A percentile compares a stretch with the other conserved stretches of the same genome.
Evolutionary conservation across 1,140 invertebrate species (phyloP).

Genomic region (Psilanteris sp.): DNA sequence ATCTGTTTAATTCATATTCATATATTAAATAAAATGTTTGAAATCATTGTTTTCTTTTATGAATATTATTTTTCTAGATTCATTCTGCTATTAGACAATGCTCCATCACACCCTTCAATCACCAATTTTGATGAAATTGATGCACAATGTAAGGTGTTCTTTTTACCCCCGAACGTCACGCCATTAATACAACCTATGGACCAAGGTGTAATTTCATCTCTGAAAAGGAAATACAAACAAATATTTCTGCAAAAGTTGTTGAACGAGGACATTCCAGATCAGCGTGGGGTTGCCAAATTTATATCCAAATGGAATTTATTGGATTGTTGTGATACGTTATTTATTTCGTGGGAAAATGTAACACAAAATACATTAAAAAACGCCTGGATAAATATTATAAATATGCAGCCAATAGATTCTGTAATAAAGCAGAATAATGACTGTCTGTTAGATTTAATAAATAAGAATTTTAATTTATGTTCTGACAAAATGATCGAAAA

Average conservation of each 20-base stretch:
- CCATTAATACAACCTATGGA: slow-evolving; percentile 77
- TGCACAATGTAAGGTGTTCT: slow-evolving; percentile 70
- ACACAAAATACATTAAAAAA: too few relatives aligned
- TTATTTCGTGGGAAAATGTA: too few relatives aligned
- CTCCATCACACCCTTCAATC: slow-evolving; percentile 70
- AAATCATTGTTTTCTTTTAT: too few relatives aligned
- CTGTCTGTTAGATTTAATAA: too few relatives aligned
- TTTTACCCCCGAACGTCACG: slow-evolving; percentile 2
- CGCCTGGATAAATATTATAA: too few relatives aligned
- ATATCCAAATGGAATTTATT: too few relatives aligned
- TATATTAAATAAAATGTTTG: neutral
- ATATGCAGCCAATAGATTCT: too few relatives aligned
- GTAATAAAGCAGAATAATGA: too few relatives aligned
- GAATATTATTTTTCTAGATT: slow-evolving; percentile 1
- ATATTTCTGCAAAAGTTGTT: slow-evolving; percentile 1
- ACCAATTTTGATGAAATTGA: slow-evolving; percentile 67
- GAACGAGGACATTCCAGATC: slow-evolving; percentile 1
- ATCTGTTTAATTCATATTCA: neutral
- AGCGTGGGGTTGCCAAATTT: too few relatives aligned
- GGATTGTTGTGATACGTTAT: too few relatives aligned
- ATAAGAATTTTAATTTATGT: too few relatives aligned
- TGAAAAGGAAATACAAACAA: slow-evolving; percentile 7
- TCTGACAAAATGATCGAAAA: too few relatives aligned
- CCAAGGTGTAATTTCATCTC: slow-evolving; percentile 75
- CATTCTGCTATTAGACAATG: slow-evolving; percentile 75